Percentiles rank a stretch among this genome's conserved stretches.
Evolutionary conservation across 2,888 invertebrate genomes (phyloP).

Genomic region (Eledone cirrhosa): DNA sequence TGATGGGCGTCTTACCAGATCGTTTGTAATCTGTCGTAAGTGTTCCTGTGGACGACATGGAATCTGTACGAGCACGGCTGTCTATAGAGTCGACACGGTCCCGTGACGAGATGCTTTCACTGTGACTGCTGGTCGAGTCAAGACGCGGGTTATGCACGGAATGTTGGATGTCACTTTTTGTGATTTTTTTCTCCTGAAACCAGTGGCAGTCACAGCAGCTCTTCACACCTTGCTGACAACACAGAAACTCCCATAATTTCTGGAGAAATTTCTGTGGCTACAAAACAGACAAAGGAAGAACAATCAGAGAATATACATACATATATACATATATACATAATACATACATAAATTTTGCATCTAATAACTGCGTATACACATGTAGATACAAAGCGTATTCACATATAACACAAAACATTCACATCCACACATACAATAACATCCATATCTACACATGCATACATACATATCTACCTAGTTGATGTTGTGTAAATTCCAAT

Average conservation of each 20-base stretch:
- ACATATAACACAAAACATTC: too few species aligned
- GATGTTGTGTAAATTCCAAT: too few species aligned
- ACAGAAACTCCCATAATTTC: slow-evolving; percentile 47
- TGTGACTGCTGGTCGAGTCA: slow-evolving; percentile 52
- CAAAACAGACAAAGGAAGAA: slow-evolving; percentile 32
- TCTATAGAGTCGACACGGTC: slow-evolving; percentile 60
- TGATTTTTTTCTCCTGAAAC: slow-evolving; percentile 44
- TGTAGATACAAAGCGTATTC: too few species aligned
- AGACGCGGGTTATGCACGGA: slow-evolving; percentile 54
- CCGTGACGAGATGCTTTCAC: slow-evolving; percentile 49
- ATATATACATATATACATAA: too few species aligned
- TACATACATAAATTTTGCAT: too few species aligned
- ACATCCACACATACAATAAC: too few species aligned
- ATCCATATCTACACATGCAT: too few species aligned
- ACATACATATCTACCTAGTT: too few species aligned
- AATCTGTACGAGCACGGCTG: slow-evolving; percentile 55
- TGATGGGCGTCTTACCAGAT: slow-evolving; percentile 60
- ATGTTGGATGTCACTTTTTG: slow-evolving; percentile 60
- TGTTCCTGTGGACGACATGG: slow-evolving; percentile 52
- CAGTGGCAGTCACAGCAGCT: slow-evolving; percentile 54
- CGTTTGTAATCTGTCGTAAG: slow-evolving; percentile 47
- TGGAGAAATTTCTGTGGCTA: slow-evolving; percentile 42
- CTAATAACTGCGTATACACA: too few species aligned
- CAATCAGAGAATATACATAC: background rate
- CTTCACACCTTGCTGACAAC: slow-evolving; percentile 46